Evolutionary conservation across 2,113 vertebrate species (phyloP), one percentile per base, ranked within the genome.

Genomic region (Acanthisitta chloris): DNA sequence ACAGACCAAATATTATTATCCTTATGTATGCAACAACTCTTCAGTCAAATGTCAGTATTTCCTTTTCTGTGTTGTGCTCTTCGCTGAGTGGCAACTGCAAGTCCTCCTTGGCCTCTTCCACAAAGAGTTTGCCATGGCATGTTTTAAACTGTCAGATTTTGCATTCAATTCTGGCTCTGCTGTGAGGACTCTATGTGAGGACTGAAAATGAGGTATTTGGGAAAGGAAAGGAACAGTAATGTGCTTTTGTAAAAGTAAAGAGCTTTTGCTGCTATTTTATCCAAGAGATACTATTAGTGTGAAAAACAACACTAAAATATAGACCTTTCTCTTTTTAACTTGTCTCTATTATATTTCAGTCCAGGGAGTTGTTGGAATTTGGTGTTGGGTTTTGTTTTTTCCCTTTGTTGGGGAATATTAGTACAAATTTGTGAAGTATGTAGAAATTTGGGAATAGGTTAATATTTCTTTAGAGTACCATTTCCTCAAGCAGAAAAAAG

Each of bases 21-120:
- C 14, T 71, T 52, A n/a, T 67, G 23, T 14, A 16, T 43, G 18
- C 13, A 54, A 15, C 7, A 76, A 12, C 12, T 69, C 15, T 48
- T 64, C 12, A 49, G 14, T 45, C 11, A 58, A 58, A 62, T 45
- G 31, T 34, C 40, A 21, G 2, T 25, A 7, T 54, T 67, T 64
- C 24, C 23, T 84, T 72, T 83, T 29, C n/a, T 6, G 0, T 48
- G 7, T 3, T 0, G 0, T 66, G 11, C 3, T 92, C 25, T 52
- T 57, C 2, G 1, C 10, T 38, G 26, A 57, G 24, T 20, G 8
- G 46, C 18, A 84, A 19, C 42, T 42, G 19, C 5, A 13, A 77
- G 15, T 21, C 86, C 18, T 85, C 5, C 10, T 43, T 69, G 45
- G 13, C 8, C 6, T n/a, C 8, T 65, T 76, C 25, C 29, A 42